Evolutionary conservation across 1,140 invertebrate genomes (phyloP).

Genomic region (Meloidogyne floridensis): DNA sequence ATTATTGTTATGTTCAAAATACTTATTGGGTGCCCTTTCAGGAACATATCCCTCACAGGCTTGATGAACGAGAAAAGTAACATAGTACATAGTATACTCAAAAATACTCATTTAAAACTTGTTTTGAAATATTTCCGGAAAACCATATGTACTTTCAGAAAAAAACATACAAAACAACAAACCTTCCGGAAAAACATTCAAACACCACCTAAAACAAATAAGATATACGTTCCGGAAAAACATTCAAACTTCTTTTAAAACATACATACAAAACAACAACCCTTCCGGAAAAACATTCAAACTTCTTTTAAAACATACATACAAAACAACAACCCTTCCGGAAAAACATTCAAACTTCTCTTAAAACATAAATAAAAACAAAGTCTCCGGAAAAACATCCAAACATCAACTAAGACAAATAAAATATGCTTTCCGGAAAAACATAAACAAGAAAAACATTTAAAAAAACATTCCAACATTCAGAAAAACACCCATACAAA

Average conservation of each 20-base stretch:
- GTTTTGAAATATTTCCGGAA: background rate
- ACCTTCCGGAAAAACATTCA: background rate
- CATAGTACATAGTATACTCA: background rate
- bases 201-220: background rate
- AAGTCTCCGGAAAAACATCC: background rate
- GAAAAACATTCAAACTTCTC: background rate
- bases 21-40: conserved; percentile 68
- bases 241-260: no score
- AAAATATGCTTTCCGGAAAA: no score
- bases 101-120: no score
- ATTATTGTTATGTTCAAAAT: conserved; percentile 59
- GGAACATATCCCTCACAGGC: conserved; percentile 63
- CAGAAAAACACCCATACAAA: no score
- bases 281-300: background rate
- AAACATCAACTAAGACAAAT: no score
- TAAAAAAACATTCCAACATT: no score
- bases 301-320: no score
- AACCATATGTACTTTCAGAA: background rate
- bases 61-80: conserved; percentile 60
- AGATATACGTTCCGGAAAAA: background rate
- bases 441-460: no score
- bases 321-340: background rate
- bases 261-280: background rate
- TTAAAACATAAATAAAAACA: background rate
- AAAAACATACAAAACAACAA: background rate